A percentile compares a stretch with the other conserved stretches of the same genome.
Evolutionary conservation across 2,888 invertebrate genomes (phyloP).

Genomic region (Athalia rosae): DNA sequence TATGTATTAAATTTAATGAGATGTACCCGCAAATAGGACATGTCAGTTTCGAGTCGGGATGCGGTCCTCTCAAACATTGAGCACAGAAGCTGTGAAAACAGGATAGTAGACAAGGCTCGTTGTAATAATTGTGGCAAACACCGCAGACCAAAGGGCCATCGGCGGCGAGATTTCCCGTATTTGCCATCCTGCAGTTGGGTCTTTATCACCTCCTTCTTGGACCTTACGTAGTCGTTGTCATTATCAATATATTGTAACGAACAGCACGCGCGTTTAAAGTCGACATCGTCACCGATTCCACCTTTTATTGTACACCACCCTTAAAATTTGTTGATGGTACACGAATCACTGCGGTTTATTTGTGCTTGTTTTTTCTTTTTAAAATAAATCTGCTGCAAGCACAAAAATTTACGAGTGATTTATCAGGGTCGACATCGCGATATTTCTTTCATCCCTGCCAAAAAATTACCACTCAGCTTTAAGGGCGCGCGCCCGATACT

Average conservation of each 20-base stretch:
- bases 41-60: constrained; percentile 78
- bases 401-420: constrained; percentile 10
- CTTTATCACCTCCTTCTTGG: constrained; percentile 48
- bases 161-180: constrained; percentile 56
- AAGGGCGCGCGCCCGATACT: constrained; percentile 42
- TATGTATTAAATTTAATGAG: background rate
- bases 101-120: constrained; percentile 80
- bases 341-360: background rate
- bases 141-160: constrained; percentile 80
- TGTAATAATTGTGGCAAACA: constrained; percentile 81
- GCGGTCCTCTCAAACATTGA: constrained; percentile 79
- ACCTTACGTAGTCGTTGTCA: background rate
- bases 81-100: constrained; percentile 85
- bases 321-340: background rate
- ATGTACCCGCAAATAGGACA: constrained; percentile 82
- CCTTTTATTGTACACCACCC: background rate
- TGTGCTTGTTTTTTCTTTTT: background rate
- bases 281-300: background rate
- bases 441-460: background rate
- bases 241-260: background rate
- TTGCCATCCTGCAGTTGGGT: constrained; percentile 56
- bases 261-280: background rate
- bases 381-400: background rate
- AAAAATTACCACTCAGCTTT: background rate
- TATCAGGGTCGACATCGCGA: constrained; percentile 21